Evolutionary conservation across 2,113 vertebrate species (phyloP).

Genomic region (Anseranas semipalmata): DNA sequence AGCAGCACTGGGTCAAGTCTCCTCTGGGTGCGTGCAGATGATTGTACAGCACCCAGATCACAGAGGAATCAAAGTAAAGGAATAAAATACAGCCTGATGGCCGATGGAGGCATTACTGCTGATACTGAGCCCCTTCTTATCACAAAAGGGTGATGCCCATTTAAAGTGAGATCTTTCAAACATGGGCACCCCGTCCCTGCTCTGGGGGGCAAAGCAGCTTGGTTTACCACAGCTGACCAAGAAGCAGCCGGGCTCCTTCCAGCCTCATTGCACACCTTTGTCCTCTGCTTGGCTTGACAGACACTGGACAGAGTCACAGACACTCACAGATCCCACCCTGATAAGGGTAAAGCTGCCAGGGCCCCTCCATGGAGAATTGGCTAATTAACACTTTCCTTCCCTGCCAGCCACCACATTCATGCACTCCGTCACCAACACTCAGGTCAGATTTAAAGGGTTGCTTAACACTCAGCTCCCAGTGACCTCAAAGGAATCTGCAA

Average conservation of each 20-base stretch:
- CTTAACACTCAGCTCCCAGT: slow-evolving; percentile 16
- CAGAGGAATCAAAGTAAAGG: not conserved
- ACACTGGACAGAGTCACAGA: slow-evolving; percentile 54
- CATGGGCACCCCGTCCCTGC: accelerated
- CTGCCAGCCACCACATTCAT: slow-evolving; percentile 3
- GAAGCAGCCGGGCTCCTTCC: not conserved
- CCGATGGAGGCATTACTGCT: not conserved
- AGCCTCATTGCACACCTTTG: not conserved
- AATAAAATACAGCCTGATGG: not conserved
- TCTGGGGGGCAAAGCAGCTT: not conserved
- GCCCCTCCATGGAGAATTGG: not conserved
- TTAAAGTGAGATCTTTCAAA: not conserved
- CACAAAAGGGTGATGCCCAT: not conserved
- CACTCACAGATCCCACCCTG: not conserved
- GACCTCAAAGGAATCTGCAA: slow-evolving; percentile 47
- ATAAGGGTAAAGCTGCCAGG: not conserved
- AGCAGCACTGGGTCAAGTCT: not conserved
- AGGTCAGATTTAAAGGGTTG: not conserved
- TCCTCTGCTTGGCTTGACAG: slow-evolving; percentile 25
- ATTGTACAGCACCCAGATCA: not conserved
- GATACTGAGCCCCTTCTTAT: not conserved
- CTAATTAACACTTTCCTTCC: slow-evolving; percentile 35
- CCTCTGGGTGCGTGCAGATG: not conserved
- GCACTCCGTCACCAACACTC: slow-evolving; percentile 53
- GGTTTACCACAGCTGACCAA: not conserved